phyloP scores from a whole-genome alignment of 2,797 vertebrate genomes.

The Chloroceryle inda region DNA sequence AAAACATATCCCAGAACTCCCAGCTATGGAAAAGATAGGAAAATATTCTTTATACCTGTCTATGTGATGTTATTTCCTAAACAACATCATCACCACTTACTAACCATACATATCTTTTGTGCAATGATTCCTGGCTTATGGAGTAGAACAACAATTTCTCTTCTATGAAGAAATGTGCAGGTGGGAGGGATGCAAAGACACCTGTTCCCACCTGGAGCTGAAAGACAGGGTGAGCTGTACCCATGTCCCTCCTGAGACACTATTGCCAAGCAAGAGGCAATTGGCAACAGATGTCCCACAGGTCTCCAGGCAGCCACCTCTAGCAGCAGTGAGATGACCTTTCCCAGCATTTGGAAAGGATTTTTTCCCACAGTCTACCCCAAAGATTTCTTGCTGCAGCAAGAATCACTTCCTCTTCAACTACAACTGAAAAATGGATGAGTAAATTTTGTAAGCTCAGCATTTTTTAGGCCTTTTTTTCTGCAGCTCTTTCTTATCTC shows the following conservation, averaged over 20 bases:
- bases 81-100: background rate
- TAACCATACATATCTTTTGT: background rate
- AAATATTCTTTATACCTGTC: background rate
- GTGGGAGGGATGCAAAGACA: background rate
- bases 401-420: background rate
- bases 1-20: background rate
- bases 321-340: background rate
- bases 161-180: background rate
- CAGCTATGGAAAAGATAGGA: background rate
- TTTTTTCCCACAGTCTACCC: background rate
- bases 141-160: background rate
- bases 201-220: background rate
- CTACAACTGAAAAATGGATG: background rate
- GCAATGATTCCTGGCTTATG: background rate
- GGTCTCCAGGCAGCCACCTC: background rate
- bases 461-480: background rate
- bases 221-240: background rate
- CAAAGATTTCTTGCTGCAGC: background rate
- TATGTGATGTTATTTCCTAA: background rate
- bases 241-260: rapidly evolving
- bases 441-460: background rate
- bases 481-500: background rate
- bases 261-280: background rate
- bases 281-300: background rate
- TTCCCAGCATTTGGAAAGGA: background rate